phyloP scores from a whole-genome alignment of 2,888 invertebrate species.

The Tolmerus cingulatus region DNA sequence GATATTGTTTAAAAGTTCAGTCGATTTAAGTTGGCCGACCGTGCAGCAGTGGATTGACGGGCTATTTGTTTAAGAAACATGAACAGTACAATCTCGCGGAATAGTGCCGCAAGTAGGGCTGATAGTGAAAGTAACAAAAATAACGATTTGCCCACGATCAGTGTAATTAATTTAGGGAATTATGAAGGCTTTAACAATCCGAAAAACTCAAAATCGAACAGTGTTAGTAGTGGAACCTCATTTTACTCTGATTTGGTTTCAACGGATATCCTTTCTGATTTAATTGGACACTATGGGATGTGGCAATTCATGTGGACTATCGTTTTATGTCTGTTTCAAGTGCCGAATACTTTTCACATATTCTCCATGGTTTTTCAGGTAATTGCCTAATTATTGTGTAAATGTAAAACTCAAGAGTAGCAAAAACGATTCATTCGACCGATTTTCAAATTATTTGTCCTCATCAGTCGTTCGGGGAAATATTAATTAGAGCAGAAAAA shows the following conservation, averaged over 20 bases:
- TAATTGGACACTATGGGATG: slow-evolving; percentile 68
- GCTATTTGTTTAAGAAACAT: background rate
- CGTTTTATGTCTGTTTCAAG: slow-evolving; percentile 68
- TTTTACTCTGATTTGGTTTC: slow-evolving; percentile 51
- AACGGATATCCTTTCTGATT: slow-evolving; percentile 65
- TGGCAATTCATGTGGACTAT: slow-evolving; percentile 70
- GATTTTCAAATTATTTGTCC: background rate
- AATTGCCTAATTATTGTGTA: slow-evolving; percentile 43
- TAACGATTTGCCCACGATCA: background rate
- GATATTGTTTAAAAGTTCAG: slow-evolving; percentile 32
- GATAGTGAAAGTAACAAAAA: background rate
- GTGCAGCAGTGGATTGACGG: background rate
- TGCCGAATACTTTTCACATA: slow-evolving; percentile 72
- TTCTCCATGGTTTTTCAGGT: slow-evolving; percentile 68
- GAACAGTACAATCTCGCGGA: background rate
- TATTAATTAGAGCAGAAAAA: slow-evolving; percentile 15
- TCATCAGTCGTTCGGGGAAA: background rate
- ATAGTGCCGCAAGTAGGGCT: background rate
- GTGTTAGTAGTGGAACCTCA: background rate
- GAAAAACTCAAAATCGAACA: background rate
- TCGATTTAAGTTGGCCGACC: background rate
- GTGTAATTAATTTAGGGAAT: slow-evolving; percentile 4
- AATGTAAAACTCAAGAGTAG: background rate
- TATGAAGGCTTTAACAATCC: background rate
- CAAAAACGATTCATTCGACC: background rate